Base-by-base conservation (phyloP, 2,888 invertebrate genomes). In the Drosophila leonis region DNA sequence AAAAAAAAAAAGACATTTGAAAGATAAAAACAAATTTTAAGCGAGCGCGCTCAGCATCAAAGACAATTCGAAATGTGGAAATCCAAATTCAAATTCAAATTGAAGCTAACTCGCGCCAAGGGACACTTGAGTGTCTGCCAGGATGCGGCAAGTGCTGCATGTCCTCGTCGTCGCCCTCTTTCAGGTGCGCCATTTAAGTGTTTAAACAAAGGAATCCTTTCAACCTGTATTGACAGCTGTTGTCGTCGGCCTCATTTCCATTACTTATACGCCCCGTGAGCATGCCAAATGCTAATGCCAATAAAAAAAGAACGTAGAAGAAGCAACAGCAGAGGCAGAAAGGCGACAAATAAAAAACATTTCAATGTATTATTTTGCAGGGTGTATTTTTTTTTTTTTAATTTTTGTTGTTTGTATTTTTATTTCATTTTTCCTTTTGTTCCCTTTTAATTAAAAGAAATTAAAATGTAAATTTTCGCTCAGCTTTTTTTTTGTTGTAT, bases 401-500 rank as follows among this genome's bases (percentile, higher is more conserved):
- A 12, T 49, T 64, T 60, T 29, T 41, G 41, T 18, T 41, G 39
- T 41, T 18, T 42, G 6, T 9, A 3, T 42, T 60, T 52, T 54
- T 44, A 46, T 29, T 46, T 46, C 24, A 35, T 27, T 18, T 46
- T 29, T 4, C 37, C n/a, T 29, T 41, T 70, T 56, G 48, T 52
- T 65, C 61, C 51, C 59, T 78, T 84, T 89, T 84, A 90, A 90
- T 84, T 88, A 90, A 90, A 90, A 82, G 75, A 90, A 90, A 84
- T 84, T 84, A 84, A 84, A 84, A 84, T 84, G 90, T 90, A 84
- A 84, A 84, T 84, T 90, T 64, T 48, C 65, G 56, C 57, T 61
- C 39, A 61, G 64, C 80, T 57, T 65, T 75, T 65, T 77, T 62
- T 56, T n/a, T n/a, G n/a, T n/a, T n/a, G n/a, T n/a, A n/a, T n/a